Base-by-base conservation (phyloP, 2,888 invertebrate genomes). In the Laspeyria flexula region DNA sequence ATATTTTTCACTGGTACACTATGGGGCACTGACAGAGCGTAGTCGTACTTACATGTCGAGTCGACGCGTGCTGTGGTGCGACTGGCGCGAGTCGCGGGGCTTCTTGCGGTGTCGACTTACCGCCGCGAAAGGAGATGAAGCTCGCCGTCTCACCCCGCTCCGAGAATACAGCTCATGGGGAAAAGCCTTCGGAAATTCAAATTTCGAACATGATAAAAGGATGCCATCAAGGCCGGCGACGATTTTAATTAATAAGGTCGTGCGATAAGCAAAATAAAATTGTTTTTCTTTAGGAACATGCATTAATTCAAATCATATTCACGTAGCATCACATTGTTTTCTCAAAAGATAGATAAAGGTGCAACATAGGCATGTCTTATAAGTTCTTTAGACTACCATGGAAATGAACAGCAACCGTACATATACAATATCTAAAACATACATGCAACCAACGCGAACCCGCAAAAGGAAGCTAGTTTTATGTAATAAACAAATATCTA, bases 11-110 rank as follows among this genome's bases (percentile, higher is more conserved):
- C 85, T 81, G 72, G 62, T 66, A 77, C 88, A 88, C 87, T 83
- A 76, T 68, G 68, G 65, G 75, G 65, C 86, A 86, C 87, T 83
- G 79, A 39, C 74, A 76, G 78, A 79, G 77, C 73, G 75, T 62
- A 37, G 55, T 74, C 78, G 75, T 92, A 92, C 92, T 92, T 92
- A 92, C 92, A 91, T 92, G 89, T 91, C 89, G 92, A 92, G 91
- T 91, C 92, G 92, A 88, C 91, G 92, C 90, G 87, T 78, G 90
- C 92, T 91, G 90, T 90, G 90, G 86, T 89, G 91, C 91, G 91
- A 92, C 91, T 92, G 91, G 86, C 87, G 81, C 59, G 70, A 72
- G 69, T 60, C 78, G 79, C 81, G 74, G 74, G 77, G 77, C 79
- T 68, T 77, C 75, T 66, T 61, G 48, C 79, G 89, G 91, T 91